These are phyloP conservation scores for Thamnaconus septentrionalis DNA, from an alignment of 2,113 vertebrate genomes.

Conservation along the genomic window DNA sequence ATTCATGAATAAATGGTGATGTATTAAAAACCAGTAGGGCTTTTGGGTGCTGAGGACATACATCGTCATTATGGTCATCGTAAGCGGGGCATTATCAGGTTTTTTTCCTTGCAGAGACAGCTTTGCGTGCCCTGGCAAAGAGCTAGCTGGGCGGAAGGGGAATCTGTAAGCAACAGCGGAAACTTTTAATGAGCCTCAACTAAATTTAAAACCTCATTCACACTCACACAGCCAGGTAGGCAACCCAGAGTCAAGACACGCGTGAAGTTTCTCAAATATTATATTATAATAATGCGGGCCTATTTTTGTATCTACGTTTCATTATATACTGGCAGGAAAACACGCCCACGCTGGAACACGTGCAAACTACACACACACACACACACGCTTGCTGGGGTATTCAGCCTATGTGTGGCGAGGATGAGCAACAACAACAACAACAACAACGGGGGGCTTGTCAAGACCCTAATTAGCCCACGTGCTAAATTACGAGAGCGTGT, in stretches of 20 bases:
- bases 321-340: too few species aligned
- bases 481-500: too few species aligned
- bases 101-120: slow-evolving; percentile 14
- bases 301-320: neutral
- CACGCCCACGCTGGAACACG: too few species aligned
- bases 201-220: slow-evolving; percentile 31
- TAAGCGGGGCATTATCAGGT: slow-evolving; percentile 10
- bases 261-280: neutral
- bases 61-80: slow-evolving; percentile 4
- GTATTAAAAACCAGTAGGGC: neutral
- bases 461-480: too few species aligned
- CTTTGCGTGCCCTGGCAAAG: slow-evolving; percentile 15
- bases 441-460: too few species aligned
- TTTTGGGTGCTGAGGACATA: slow-evolving; percentile 11
- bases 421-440: too few species aligned
- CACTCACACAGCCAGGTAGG: slow-evolving; percentile 16
- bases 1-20: slow-evolving; percentile 5
- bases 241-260: neutral
- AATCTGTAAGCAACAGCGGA: slow-evolving; percentile 21
- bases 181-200: slow-evolving; percentile 49
- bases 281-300: neutral
- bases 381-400: too few species aligned
- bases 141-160: slow-evolving; percentile 3
- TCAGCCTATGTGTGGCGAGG: too few species aligned
- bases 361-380: too few species aligned